Percentiles rank a stretch among this genome's conserved stretches.
Conservation (phyloP, 2,797 vertebrate species). For the Simalia tracyae region DNA sequence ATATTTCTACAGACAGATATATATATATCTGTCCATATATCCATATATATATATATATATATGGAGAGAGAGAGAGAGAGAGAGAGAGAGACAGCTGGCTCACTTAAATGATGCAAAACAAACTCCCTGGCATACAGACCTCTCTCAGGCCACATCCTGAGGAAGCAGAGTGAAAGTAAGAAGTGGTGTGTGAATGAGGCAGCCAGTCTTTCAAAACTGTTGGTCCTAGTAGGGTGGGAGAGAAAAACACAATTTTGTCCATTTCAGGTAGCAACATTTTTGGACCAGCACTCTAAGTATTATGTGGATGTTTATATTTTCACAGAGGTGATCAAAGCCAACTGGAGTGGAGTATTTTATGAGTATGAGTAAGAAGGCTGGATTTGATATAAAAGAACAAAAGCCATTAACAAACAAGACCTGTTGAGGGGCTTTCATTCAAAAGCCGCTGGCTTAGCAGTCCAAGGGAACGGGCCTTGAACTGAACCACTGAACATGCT, state of each 20-base stretch:
- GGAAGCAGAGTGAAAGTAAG: background rate
- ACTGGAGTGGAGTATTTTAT: background rate
- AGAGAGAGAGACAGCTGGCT: background rate
- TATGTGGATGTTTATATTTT: background rate
- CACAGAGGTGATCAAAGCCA: background rate
- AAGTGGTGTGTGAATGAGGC: background rate
- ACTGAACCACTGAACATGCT: constrained; percentile 39
- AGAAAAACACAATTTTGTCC: background rate
- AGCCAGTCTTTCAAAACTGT: background rate
- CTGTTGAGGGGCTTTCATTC: constrained; percentile 48
- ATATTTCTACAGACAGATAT: too few relatives aligned
- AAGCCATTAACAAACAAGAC: constrained; percentile 46
- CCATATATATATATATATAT: too few relatives aligned
- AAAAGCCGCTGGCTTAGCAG: constrained; percentile 54
- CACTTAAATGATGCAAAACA: background rate
- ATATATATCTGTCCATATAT: too few relatives aligned
- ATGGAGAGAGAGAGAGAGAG: too few relatives aligned
- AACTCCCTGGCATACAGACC: background rate
- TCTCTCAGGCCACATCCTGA: background rate
- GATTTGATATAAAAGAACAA: constrained; percentile 31
- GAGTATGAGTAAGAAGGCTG: background rate
- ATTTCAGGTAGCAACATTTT: background rate
- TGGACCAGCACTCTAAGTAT: background rate
- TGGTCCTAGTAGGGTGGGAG: background rate
- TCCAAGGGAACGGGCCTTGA: constrained; percentile 42